Evolutionary conservation across 2,797 vertebrate genomes (phyloP).

Genomic region (Sphaeramia orbicularis): DNA sequence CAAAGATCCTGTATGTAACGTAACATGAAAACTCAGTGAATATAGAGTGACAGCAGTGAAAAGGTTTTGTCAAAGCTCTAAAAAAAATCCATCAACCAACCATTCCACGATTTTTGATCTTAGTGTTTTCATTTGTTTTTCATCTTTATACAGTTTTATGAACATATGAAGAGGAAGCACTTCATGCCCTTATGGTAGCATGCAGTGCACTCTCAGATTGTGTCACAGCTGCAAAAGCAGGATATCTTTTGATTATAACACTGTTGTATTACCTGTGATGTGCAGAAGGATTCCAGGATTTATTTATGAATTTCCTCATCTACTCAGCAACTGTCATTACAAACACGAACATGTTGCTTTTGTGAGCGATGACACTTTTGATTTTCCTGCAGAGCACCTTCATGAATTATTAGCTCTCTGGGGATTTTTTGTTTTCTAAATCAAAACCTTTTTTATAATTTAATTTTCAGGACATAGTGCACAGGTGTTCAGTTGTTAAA

Average conservation of each 20-base stretch:
- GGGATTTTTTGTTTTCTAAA: too few species aligned
- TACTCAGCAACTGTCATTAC: not conserved
- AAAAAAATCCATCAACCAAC: not conserved
- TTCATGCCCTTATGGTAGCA: not conserved
- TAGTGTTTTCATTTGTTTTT: not conserved
- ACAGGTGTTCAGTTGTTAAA: too few species aligned
- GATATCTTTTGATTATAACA: constrained; percentile 19
- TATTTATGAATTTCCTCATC: constrained; percentile 8
- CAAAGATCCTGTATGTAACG: too few species aligned
- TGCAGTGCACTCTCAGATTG: constrained; percentile 7
- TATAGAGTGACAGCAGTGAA: too few species aligned
- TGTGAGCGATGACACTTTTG: too few species aligned
- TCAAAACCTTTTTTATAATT: too few species aligned
- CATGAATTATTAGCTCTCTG: too few species aligned
- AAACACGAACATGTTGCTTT: too few species aligned
- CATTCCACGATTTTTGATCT: not conserved
- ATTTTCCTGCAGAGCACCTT: too few species aligned
- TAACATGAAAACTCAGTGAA: too few species aligned
- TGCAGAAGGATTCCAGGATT: constrained; percentile 16
- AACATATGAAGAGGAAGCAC: constrained; percentile 12
- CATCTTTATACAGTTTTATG: constrained; percentile 9
- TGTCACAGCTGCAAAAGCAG: constrained; percentile 16
- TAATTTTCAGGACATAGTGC: too few species aligned
- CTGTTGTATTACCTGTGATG: constrained; percentile 10
- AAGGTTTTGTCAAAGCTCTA: too few species aligned